Base-by-base conservation (phyloP, 2,113 vertebrate species). In the Plestiodon gilberti region DNA sequence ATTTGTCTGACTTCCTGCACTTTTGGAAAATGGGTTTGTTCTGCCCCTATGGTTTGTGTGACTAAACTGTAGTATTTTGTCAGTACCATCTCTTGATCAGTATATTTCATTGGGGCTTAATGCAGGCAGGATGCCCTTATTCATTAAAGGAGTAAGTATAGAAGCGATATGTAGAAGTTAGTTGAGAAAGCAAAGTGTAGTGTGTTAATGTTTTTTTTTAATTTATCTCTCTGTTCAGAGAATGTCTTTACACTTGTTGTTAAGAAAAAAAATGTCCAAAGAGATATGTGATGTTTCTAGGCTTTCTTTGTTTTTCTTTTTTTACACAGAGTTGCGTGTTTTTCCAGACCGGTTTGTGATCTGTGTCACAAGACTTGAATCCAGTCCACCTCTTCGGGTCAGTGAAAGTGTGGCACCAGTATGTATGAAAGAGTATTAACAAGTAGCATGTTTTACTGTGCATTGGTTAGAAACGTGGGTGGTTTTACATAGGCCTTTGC, bases 281-380 rank as follows among this genome's bases (percentile, higher is more conserved):
- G 43, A 87, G 48, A 62, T 35, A 73, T 86, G 11, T 11, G 20
- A 85, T 52, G 22, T 40, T 70, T 91, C n/a, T 70, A 0, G 35
- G 64, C 90, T 87, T 91, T 87, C 55, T 92, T 91, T 84, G 4
- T 48, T 48, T 93, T 79, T 91, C 93, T 48, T 48, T 48, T 93
- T 79, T 91, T 94, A 4, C 92, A 83, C 91, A 99, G 98, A 98
- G 20, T 94, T 99, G 83, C 95, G 95, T 91, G 93, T 99, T 88
- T 99, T 99, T 95, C 98, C 98, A 69, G 98, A 99, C 61, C 97
- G 96, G 89, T 98, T 97, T 91, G 97, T 99, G 25, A 97, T 99
- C 93, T 98, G 96, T 95, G 96, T 97, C 94, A 97, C 96, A 95
- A 96, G 96, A 90, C 96, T 96, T 85, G 96, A 97, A 91, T 95